Conservation (phyloP, 2,797 vertebrate species). For the Pangasius krempfi region DNA sequence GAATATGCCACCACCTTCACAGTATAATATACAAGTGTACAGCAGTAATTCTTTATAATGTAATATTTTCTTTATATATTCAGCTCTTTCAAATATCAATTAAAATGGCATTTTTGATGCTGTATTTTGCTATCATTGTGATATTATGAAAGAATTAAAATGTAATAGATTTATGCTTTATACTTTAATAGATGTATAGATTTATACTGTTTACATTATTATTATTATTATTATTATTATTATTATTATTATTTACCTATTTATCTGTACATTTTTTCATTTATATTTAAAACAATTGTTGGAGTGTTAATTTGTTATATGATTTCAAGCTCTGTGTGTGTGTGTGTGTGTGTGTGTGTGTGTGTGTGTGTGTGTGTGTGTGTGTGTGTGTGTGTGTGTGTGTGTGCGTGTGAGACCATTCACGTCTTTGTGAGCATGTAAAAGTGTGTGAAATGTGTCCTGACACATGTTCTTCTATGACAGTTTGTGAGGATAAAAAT, state of each 20-base stretch:
- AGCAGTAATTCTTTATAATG: not conserved
- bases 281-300: not conserved
- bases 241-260: not conserved
- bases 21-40: not conserved
- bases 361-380: not conserved
- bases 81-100: not conserved
- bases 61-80: not conserved
- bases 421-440: conserved; percentile 33
- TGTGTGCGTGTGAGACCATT: not conserved
- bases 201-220: not conserved
- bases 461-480: conserved; percentile 51
- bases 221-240: not conserved
- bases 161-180: not conserved
- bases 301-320: not conserved
- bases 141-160: not conserved
- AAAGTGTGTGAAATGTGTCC: conserved; percentile 37
- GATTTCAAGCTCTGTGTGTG: not conserved
- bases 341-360: not conserved
- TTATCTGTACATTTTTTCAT: not conserved
- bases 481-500: conserved; percentile 43
- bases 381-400: not conserved
- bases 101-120: not conserved
- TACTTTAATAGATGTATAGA: no score
- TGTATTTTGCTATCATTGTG: not conserved
- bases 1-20: not conserved